Conservation (phyloP, 2,797 vertebrate genomes). For the Notolepis coatsorum region DNA sequence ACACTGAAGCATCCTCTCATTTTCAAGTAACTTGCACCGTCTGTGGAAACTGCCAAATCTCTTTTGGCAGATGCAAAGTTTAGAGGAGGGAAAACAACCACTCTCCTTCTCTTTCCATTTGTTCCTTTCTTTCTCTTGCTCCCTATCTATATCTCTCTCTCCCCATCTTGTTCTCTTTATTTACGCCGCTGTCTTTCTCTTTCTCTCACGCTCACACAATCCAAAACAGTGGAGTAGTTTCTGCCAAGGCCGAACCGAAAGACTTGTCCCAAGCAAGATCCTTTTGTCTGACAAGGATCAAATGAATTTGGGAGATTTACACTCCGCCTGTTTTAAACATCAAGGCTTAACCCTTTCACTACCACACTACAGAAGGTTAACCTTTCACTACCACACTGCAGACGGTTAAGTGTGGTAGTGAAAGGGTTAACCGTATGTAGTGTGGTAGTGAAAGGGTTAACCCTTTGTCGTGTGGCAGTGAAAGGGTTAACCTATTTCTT, state of each 20-base stretch:
- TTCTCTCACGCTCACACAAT: neutral
- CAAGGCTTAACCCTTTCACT: too few species aligned
- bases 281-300: slow-evolving; percentile 77
- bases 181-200: neutral
- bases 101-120: slow-evolving; percentile 28
- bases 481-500: slow-evolving; percentile 82
- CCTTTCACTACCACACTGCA: too few species aligned
- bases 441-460: too few species aligned
- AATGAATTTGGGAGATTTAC: slow-evolving; percentile 77
- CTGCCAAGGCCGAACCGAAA: slow-evolving; percentile 65
- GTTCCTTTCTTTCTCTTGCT: slow-evolving; percentile 8
- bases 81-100: slow-evolving; percentile 34
- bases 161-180: neutral
- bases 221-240: slow-evolving; percentile 52
- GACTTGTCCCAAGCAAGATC: slow-evolving; percentile 62
- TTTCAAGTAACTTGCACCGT: slow-evolving; percentile 52
- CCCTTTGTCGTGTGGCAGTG: too few species aligned
- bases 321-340: slow-evolving; percentile 77
- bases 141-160: neutral
- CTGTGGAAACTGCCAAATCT: slow-evolving; percentile 39
- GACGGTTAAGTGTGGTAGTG: too few species aligned
- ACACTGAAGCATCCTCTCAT: slow-evolving; percentile 61
- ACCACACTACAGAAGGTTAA: too few species aligned
- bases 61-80: slow-evolving; percentile 40
- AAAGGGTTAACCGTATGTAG: too few species aligned